Base-by-base conservation (phyloP, 2,113 vertebrate species). In the Anolis sagrei region DNA sequence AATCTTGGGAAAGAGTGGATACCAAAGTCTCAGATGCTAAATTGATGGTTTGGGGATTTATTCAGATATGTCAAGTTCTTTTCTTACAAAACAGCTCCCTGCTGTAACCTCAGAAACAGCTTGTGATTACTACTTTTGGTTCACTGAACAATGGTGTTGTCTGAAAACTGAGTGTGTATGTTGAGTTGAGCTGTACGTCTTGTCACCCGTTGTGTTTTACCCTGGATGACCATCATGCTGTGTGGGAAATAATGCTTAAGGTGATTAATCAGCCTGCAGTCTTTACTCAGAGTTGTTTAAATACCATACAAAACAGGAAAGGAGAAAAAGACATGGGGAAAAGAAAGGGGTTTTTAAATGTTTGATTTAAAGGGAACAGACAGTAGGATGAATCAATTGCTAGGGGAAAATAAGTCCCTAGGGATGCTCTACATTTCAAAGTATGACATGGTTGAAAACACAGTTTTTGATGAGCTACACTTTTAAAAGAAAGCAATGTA, bases 61-160 rank as follows among this genome's bases (percentile, higher is more conserved):
- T 51, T 92, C 89, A 90, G 49, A 82, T 87, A 51, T 86, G 80
- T 54, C 36, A 58, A 83, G 84, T 4, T 66, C 48, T 29, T 39
- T 0, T 14, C 23, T 44, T 66, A 27, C 78, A 80, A 48, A 66
- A 29, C 14, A 44, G 27, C 54, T 23, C 16, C 21, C 58, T 39
- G 54, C 54, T 58, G 54, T 13, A 58, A 13, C 13, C 16, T 58
- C 54, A 58, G 39, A 18, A 58, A 58, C 11, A 58, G 19, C 32
- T 39, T 89, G 94, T 89, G 58, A 66, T 86, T 92, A 94, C 85
- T 79, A 32, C 54, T 58, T 85, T 87, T 94, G 95, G 94, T 94
- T 95, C 95, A 96, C 25, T 92, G 93, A 94, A 64, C 95, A 93
- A 87, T 88, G 86, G 94, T 92, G 86, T 94, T 92, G 84, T 93